Evolutionary conservation across 2,797 vertebrate genomes (phyloP).

Genomic region (Acanthurus lineatus): DNA sequence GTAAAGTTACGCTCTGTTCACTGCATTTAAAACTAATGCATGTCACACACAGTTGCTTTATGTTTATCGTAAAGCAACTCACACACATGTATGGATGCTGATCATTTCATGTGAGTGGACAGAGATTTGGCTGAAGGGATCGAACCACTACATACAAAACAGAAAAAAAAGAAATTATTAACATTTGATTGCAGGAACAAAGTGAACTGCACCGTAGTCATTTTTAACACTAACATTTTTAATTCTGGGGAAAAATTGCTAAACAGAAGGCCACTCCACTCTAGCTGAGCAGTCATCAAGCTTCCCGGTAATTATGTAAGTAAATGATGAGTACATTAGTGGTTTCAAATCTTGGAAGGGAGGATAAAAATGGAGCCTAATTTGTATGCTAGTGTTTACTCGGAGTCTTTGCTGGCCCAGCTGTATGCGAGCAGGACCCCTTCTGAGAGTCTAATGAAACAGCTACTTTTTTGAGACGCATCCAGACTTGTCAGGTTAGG

Average conservation of each 20-base stretch:
- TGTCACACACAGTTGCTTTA: not conserved
- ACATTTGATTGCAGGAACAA: conserved; percentile 6
- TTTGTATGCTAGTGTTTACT: conserved; percentile 64
- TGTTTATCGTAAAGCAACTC: not conserved
- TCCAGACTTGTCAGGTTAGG: conserved; percentile 21
- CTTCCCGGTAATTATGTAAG: conserved; percentile 38
- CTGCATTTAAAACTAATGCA: not conserved
- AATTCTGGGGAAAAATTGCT: conserved; percentile 19
- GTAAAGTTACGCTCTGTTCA: not conserved
- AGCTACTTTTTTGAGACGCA: conserved; percentile 30
- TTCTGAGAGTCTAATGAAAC: conserved; percentile 81
- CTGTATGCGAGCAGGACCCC: conserved; percentile 69
- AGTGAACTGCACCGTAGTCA: conserved; percentile 4
- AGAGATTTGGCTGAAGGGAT: not conserved
- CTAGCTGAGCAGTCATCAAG: conserved; percentile 41
- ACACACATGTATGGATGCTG: not conserved
- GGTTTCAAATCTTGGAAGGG: conserved; percentile 31
- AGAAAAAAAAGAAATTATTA: conserved; percentile 12
- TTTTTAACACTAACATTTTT: conserved; percentile 16
- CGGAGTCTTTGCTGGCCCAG: conserved; percentile 46
- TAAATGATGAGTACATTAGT: conserved; percentile 44
- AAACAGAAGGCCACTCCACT: conserved; percentile 33
- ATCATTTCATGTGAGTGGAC: not conserved
- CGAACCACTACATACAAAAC: not conserved
- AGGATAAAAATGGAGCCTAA: conserved; percentile 34